Conservation (phyloP, 2,113 vertebrate genomes). For the Psilopsiagon aurifrons region DNA sequence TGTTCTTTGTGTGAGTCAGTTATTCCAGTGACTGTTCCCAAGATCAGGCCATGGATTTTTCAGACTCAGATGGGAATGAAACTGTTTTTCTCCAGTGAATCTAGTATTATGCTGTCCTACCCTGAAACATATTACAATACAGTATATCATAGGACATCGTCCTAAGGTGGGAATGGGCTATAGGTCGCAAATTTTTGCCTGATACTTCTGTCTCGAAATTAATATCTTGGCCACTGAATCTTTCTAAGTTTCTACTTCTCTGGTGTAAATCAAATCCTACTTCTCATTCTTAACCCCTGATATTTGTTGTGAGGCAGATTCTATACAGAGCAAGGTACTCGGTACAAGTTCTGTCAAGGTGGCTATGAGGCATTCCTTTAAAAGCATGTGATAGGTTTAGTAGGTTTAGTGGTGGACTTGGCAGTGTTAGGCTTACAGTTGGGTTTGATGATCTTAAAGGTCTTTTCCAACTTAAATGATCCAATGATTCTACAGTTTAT, state of each 20-base stretch:
- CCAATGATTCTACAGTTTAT: neutral
- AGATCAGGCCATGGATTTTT: neutral
- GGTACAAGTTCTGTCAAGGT: neutral
- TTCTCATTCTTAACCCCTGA: neutral
- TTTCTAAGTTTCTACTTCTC: neutral
- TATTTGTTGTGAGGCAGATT: neutral
- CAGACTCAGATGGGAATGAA: neutral
- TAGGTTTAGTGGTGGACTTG: neutral
- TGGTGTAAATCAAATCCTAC: neutral
- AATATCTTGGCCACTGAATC: neutral
- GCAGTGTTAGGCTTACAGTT: neutral
- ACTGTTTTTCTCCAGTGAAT: neutral
- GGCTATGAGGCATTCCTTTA: neutral
- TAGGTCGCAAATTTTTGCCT: neutral
- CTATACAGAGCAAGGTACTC: neutral
- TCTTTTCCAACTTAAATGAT: neutral
- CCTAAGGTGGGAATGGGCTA: neutral
- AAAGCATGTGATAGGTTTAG: neutral
- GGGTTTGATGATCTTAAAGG: neutral
- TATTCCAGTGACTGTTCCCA: neutral
- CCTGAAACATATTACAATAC: neutral
- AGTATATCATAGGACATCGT: neutral
- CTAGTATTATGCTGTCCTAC: neutral
- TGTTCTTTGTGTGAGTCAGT: neutral
- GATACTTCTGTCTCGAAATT: neutral